A percentile compares a stretch with the other conserved stretches of the same genome.
These are phyloP conservation scores for Lucinisca nassula DNA, from an alignment of 2,888 invertebrate species.

Conservation along the genomic window DNA sequence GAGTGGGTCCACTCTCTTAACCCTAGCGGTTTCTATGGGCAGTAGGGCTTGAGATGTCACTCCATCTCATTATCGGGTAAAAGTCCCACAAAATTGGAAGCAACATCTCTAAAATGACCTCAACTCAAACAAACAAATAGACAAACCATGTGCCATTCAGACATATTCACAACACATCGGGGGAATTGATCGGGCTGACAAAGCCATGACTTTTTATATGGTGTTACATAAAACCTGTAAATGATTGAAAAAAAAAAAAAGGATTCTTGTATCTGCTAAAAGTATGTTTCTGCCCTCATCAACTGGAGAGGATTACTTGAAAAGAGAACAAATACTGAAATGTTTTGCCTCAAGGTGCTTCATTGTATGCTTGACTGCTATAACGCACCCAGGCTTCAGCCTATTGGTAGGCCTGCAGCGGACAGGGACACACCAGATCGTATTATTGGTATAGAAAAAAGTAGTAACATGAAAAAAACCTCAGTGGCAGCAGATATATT, in stretches of 20 bases:
- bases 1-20: no score
- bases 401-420: not conserved
- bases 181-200: not conserved
- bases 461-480: no score
- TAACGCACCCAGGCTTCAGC: not conserved
- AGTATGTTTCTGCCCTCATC: constrained; percentile 10
- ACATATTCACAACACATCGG: not conserved
- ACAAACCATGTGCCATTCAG: constrained; percentile 19
- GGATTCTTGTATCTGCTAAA: constrained; percentile 3
- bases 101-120: no score
- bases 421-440: not conserved
- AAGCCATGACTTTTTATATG: not conserved
- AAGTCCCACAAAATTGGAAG: no score
- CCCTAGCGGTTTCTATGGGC: no score
- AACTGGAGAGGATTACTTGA: not conserved
- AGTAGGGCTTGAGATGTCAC: no score
- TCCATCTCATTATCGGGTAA: no score
- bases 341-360: constrained; percentile 15
- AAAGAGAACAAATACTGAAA: constrained; percentile 11
- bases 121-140: no score
- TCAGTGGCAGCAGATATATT: no score
- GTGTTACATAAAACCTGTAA: not conserved
- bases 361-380: not conserved
- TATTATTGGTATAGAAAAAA: not conserved
- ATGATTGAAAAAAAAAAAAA: not conserved